A percentile compares a stretch with the other conserved stretches of the same genome.
phyloP scores from a whole-genome alignment of 1,140 invertebrate species.

The Condylostylus longicornis region DNA sequence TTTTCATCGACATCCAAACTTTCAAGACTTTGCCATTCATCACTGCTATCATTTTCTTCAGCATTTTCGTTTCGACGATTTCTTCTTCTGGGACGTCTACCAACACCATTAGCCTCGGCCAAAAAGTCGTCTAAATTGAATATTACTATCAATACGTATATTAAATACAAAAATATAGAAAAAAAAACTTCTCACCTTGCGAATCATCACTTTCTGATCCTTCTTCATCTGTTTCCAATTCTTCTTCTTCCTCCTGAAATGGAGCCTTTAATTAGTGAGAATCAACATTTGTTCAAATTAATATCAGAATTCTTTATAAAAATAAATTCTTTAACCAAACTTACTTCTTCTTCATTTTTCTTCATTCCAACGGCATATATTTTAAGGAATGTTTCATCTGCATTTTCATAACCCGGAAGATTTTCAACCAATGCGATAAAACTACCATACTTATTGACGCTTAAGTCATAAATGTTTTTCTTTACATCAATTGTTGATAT shows the following conservation, averaged over 20 bases:
- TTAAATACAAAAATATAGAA: conserved; percentile 4
- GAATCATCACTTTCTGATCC: conserved; percentile 20
- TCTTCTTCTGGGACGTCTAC: not conserved
- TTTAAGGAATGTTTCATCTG: conserved; percentile 68
- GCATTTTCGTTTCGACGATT: conserved; percentile 30
- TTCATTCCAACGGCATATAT: conserved; percentile 52
- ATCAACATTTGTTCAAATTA: conserved; percentile 27
- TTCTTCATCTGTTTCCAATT: conserved; percentile 28
- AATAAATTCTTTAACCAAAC: conserved; percentile 15
- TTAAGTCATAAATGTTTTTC: conserved; percentile 60
- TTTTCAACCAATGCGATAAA: conserved; percentile 75
- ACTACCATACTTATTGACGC: conserved; percentile 57
- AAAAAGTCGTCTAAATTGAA: not conserved
- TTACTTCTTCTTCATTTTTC: conserved; percentile 31
- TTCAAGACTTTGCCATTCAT: conserved; percentile 32
- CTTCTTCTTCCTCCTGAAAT: conserved; percentile 32
- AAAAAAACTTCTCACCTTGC: conserved; percentile 4
- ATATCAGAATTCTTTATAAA: conserved; percentile 21
- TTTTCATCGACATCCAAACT: conserved; percentile 30
- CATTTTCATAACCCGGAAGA: conserved; percentile 53
- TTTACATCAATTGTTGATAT: conserved; percentile 89
- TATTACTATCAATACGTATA: conserved; percentile 2
- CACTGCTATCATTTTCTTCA: conserved; percentile 27
- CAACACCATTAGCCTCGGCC: not conserved
- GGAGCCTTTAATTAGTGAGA: conserved; percentile 21